Base-by-base conservation (phyloP, 2,888 invertebrate genomes). In the Agrochola lota region DNA sequence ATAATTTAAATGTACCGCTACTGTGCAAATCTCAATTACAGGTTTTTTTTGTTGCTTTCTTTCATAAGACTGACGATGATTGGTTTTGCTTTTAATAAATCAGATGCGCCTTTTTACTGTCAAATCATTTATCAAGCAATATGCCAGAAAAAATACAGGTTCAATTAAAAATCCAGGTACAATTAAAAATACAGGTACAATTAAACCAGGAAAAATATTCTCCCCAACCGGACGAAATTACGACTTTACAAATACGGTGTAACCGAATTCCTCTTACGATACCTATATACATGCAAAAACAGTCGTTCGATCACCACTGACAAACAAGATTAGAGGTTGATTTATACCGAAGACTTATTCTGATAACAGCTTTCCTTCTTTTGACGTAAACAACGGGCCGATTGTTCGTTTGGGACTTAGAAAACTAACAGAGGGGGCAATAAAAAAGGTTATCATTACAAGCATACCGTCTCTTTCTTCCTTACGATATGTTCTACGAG, bases 281-380 rank as follows among this genome's bases (percentile, higher is more conserved):
- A 74, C 66, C 66, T 81, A 90, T 77, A 78, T 81, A 82, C 73
- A 87, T 85, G 89, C 88, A 91, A 91, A 92, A 91, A 92, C 92
- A 91, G 89, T 89, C 91, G 91, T 91, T 92, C 90, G 90, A 91
- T 91, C 91, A 90, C 89, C 90, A 87, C 91, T 90, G 90, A 92
- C 93, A 94, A 93, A 94, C 93, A 94, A 93, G 93, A 93, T 94
- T 94, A 93, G 88, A 86, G 88, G 88, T 90, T 93, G 93, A 94
- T 94, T 94, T 94, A 94, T 94, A 92, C 91, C 91, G 88, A 89
- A 88, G 91, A 93, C 93, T 92, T 92, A 92, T 93, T 90, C 92
- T 92, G 94, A 94, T 94, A 94, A 92, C 94, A 93, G 92, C 92
- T 91, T 94, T 92, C 89, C 92, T 91, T 91, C 90, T 92, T 92